Evolutionary conservation across 2,888 invertebrate species (phyloP).

Genomic region (Isoperla grammatica): DNA sequence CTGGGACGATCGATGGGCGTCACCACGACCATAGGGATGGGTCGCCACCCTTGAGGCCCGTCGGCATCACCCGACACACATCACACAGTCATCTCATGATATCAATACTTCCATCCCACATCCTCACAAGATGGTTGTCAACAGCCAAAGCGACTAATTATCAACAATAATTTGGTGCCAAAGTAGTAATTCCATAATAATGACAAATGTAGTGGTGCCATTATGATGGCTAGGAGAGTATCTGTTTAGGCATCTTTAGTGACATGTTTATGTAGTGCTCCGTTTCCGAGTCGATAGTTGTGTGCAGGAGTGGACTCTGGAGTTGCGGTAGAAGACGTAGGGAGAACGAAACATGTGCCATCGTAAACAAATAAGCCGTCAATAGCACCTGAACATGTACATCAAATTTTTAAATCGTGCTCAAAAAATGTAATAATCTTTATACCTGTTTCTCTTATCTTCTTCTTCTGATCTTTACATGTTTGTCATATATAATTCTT

Average conservation of each 20-base stretch:
- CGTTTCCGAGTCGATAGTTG: neutral
- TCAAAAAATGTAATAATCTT: constrained; percentile 23
- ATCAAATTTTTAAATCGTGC: constrained; percentile 23
- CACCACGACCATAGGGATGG: neutral
- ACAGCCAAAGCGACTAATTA: constrained; percentile 8
- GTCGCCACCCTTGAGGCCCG: neutral
- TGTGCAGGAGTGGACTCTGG: constrained; percentile 1
- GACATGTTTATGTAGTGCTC: constrained; percentile 1
- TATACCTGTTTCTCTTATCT: constrained; percentile 18
- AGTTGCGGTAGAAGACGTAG: neutral
- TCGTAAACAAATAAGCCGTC: constrained; percentile 12
- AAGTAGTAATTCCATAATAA: constrained; percentile 6
- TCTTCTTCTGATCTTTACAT: constrained; percentile 21
- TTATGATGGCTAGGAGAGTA: neutral
- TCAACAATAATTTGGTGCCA: constrained; percentile 14
- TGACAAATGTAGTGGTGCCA: neutral
- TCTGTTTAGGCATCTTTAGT: neutral
- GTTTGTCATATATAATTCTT: constrained; percentile 9
- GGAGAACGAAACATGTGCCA: constrained; percentile 1
- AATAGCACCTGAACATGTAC: constrained; percentile 15
- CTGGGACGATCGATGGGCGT: constrained; percentile 27
- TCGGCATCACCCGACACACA: neutral
- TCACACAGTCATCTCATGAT: too few relatives aligned
- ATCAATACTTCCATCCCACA: too few relatives aligned
- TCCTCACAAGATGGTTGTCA: too few relatives aligned